Base-by-base conservation (phyloP, 2,888 invertebrate genomes). In the Orthonychiurus folsomi region DNA sequence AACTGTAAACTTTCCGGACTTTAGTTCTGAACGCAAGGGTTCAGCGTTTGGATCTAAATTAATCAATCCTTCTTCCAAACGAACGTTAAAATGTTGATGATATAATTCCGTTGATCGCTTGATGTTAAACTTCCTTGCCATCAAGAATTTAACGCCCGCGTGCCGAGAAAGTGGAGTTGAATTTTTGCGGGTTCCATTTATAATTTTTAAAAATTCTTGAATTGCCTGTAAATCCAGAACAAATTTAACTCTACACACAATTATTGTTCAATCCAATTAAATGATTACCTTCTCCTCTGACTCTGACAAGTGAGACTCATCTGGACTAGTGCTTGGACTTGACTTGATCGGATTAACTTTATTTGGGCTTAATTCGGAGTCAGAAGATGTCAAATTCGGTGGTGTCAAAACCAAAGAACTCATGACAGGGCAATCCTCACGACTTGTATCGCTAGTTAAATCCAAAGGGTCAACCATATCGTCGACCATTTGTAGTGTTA, bases 1-100 rank as follows among this genome's bases (percentile, higher is more conserved):
- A 76, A 96, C 88, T 71, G 95, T 95, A 79, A 96, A 95, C 82
- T 96, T 96, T 73, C 92, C 93, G 62, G 94, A 93, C 74, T 85
- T 84, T 67, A 96, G 79, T 80, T 96, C 96, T 48, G 85, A 85
- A 75, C 86, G 85, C 59, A 96, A 82, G 1, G 91, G 90, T 74
- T 92, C 90, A 74, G 84, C 83, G 71, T 83, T 82, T 1, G 93
- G 88, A 78, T 94, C 86, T 74, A 96, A 87, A 74, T 85, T 82
- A 69, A 84, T 84, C 67, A 96, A 84, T 59, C 91, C 90, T 80
- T 96, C 95, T 68, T 88, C 83, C 67, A 86, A 83, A 68, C 95
- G 83, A 56, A 90, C 93, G 61, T 86, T 85, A 80, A 95, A 92
- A 79, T 96, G 94, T 76, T 93, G 90, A 74, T 91, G 85, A 79